Evolutionary conservation across 1,140 invertebrate species (phyloP).

Genomic region (Anoplophora glabripennis): DNA sequence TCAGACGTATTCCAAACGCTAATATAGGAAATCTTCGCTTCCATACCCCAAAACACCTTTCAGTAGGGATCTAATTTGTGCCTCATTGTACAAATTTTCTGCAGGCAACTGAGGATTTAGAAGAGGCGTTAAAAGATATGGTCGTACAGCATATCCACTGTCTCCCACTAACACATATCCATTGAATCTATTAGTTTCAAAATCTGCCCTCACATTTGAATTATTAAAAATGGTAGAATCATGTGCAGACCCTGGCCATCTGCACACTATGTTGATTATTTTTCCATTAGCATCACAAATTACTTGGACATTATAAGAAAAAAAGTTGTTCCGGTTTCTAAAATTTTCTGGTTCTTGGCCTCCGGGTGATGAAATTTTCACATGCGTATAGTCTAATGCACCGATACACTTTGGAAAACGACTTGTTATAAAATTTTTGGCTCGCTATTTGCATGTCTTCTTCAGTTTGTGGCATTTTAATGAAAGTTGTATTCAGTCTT

Average conservation of each 20-base stretch:
- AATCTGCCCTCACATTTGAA: conserved; percentile 15
- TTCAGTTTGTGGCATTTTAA: conserved; percentile 33
- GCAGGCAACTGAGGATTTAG: too few species aligned
- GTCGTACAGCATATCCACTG: neutral
- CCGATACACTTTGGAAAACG: conserved; percentile 41
- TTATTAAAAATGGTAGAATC: conserved; percentile 45
- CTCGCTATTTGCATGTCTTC: conserved; percentile 25
- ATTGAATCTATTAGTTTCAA: neutral
- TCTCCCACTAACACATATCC: neutral
- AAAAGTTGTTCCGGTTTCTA: conserved; percentile 45
- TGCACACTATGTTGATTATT: conserved; percentile 41
- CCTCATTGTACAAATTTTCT: too few species aligned
- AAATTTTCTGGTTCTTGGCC: conserved; percentile 43
- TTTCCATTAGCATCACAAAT: conserved; percentile 33
- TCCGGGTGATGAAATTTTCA: conserved; percentile 26
- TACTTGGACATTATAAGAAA: conserved; percentile 47
- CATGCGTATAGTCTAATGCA: conserved; percentile 43
- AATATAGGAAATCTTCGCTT: too few species aligned
- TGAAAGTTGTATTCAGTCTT: conserved; percentile 13
- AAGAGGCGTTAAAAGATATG: too few species aligned
- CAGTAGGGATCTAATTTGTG: too few species aligned
- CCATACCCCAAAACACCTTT: too few species aligned
- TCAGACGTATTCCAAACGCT: too few species aligned
- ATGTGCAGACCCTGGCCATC: conserved; percentile 46
- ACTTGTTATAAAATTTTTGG: conserved; percentile 31